Evolutionary conservation across 2,113 vertebrate species (phyloP).

Genomic region (Sceloporus undulatus): DNA sequence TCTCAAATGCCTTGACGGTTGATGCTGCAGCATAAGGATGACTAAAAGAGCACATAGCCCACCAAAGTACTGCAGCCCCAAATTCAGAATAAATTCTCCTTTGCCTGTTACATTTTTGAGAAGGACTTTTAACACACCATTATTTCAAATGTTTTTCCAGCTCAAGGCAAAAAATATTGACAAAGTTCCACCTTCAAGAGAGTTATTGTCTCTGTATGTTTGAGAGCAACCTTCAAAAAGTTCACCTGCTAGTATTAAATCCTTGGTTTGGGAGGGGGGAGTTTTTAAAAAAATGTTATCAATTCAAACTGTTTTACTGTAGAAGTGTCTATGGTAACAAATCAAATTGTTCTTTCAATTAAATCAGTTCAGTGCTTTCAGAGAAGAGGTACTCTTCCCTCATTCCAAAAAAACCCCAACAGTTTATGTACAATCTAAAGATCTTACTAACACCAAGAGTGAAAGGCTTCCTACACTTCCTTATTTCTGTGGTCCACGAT

Average conservation of each 20-base stretch:
- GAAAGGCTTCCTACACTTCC: conserved; percentile 56
- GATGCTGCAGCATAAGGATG: conserved; percentile 62
- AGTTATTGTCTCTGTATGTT: conserved; percentile 83
- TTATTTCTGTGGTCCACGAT: conserved; percentile 49
- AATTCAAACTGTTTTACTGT: conserved; percentile 72
- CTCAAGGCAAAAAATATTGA: conserved; percentile 83
- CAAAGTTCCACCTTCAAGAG: conserved; percentile 78
- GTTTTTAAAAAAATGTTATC: conserved; percentile 70
- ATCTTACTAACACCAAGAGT: conserved; percentile 63
- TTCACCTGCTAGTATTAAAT: conserved; percentile 80
- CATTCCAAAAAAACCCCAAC: conserved; percentile 41
- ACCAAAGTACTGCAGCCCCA: conserved; percentile 62
- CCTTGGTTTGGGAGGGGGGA: conserved; percentile 75
- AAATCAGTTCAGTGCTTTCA: conserved; percentile 72
- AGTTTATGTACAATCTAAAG: conserved; percentile 60
- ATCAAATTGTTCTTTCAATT: conserved; percentile 83
- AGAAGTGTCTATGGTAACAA: conserved; percentile 74
- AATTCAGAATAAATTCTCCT: conserved; percentile 70
- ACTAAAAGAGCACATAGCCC: conserved; percentile 63
- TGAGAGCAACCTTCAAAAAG: conserved; percentile 80
- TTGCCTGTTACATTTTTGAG: conserved; percentile 64
- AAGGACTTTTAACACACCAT: conserved; percentile 71
- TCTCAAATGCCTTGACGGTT: conserved; percentile 53
- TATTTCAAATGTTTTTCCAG: conserved; percentile 77
- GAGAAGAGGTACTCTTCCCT: conserved; percentile 59